These are phyloP conservation scores for Struthio camelus DNA, from an alignment of 2,113 vertebrate genomes.

Conservation along the genomic window DNA sequence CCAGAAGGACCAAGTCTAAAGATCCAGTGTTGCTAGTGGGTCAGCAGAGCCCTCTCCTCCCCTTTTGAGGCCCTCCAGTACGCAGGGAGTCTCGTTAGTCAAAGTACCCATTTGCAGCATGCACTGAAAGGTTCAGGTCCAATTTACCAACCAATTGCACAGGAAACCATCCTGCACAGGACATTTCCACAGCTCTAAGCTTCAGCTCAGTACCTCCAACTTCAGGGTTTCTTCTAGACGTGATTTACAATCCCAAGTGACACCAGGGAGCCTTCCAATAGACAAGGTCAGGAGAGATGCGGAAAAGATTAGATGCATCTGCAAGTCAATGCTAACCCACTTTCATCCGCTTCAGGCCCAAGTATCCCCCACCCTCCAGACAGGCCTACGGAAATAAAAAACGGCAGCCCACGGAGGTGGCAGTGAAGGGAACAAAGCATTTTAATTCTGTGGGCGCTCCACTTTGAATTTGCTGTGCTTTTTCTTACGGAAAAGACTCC, in stretches of 20 bases:
- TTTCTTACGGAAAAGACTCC: neutral
- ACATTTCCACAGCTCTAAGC: fast-evolving
- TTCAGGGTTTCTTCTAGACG: neutral
- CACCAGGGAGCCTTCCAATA: neutral
- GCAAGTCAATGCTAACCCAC: neutral
- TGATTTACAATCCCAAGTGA: neutral
- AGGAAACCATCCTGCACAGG: neutral
- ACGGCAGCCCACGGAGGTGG: neutral
- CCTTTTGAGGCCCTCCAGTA: neutral
- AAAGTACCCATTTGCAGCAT: neutral
- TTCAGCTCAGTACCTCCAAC: neutral
- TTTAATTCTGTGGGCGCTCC: neutral
- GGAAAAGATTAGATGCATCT: neutral
- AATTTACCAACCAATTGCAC: neutral
- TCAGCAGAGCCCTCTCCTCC: neutral
- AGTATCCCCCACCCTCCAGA: neutral
- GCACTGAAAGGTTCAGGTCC: neutral
- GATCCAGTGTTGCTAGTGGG: neutral
- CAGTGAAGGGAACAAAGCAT: neutral
- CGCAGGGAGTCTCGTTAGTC: neutral
- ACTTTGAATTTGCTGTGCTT: neutral
- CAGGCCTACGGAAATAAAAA: neutral
- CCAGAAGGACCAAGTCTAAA: neutral
- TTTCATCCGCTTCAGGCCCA: neutral
- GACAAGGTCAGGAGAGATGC: neutral